phyloP scores from a whole-genome alignment of 1,140 invertebrate genomes.

The Homarus americanus region DNA sequence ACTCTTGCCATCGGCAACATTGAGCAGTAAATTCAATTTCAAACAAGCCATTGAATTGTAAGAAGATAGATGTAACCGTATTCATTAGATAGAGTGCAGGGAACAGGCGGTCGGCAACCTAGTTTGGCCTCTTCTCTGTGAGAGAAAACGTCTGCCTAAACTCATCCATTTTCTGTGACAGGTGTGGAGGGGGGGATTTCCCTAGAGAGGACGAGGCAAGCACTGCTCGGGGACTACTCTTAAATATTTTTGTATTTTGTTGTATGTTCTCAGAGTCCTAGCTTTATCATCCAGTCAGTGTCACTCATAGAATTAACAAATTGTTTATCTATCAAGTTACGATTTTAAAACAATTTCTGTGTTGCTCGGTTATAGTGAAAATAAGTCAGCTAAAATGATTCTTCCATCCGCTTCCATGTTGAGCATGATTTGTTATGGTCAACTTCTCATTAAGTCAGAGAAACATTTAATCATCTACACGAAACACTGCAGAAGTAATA shows the following conservation, averaged over 20 bases:
- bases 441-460: no score
- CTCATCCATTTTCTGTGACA: slow-evolving; percentile 56
- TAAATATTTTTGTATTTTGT: neutral
- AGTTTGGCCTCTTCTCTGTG: slow-evolving; percentile 29
- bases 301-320: no score
- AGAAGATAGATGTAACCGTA: slow-evolving; percentile 43
- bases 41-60: slow-evolving; percentile 42
- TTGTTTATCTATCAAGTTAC: no score
- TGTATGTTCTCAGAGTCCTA: neutral
- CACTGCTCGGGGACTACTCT: neutral
- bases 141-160: slow-evolving; percentile 38
- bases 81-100: slow-evolving; percentile 58
- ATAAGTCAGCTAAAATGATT: no score
- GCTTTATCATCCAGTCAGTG: no score
- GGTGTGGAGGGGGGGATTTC: slow-evolving; percentile 54
- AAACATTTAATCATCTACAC: no score
- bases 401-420: no score
- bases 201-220: slow-evolving; percentile 36
- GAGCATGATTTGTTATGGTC: no score
- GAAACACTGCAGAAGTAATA: no score
- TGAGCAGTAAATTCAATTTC: slow-evolving; percentile 40
- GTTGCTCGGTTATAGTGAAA: no score
- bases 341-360: no score
- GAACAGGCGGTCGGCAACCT: slow-evolving; percentile 42
- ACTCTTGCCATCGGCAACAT: slow-evolving; percentile 10